Base-by-base conservation (phyloP, 2,888 invertebrate species). In the Eristalis intricaria region DNA sequence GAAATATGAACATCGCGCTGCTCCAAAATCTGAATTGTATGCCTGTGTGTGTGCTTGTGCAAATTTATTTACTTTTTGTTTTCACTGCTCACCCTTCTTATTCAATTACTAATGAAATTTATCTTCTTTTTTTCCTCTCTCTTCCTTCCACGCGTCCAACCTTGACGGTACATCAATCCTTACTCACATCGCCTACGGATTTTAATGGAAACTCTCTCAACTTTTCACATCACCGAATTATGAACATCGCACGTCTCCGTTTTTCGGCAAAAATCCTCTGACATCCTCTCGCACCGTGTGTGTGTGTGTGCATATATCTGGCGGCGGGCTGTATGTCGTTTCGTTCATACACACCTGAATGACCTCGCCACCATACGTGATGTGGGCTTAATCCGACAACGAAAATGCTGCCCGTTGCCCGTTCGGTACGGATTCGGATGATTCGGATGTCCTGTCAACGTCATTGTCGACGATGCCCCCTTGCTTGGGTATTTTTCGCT, bases 121-220 rank as follows among this genome's bases (percentile, higher is more conserved):
- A 58, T 58, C 8, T 50, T 71, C n/a, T 69, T n/a, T 69, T 66
- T n/a, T 64, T 35, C 70, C 40, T 70, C 26, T 70, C 43, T 22
- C 29, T 38, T n/a, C 40, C 22, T 76, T 78, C 58, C 68, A 15
- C 68, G 32, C 61, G 50, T 8, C 19, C 50, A n/a, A 50, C 19
- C 19, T 19, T 74, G 77, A 61, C 74, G 60, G 74, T 69, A 73
- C 81, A 68, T 64, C 50, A 69, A 86, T 69, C 73, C 77, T 65
- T 82, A 8, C 8, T 1, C 50, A 50, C 50, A 82, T 78, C 32
- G 82, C 78, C 82, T 77, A 82, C 82, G 78, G 70, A 82, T 81
- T 77, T 86, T 75, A 82, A 86, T 86, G 85, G 82, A 82, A 85
- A 81, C 77, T 68, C 65, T 32, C 73, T 85, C 85, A 86, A 82